Conservation (phyloP, 2,797 vertebrate species). For the Chaetophractus vellerosus region DNA sequence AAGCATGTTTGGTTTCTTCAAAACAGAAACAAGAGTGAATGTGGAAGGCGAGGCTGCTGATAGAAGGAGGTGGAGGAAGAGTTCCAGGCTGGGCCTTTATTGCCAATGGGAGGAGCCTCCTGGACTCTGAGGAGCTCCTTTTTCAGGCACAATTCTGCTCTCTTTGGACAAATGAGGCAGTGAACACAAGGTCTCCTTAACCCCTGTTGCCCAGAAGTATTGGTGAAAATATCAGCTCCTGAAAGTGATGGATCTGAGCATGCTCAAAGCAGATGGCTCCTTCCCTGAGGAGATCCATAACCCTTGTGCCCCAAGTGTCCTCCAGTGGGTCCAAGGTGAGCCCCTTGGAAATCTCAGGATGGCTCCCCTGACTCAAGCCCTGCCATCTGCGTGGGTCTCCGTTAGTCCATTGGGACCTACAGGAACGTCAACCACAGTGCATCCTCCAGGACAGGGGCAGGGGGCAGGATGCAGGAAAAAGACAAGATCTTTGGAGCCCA, state of each 20-base stretch:
- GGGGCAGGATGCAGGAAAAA: neutral
- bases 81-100: neutral
- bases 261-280: conserved; percentile 58
- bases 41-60: neutral
- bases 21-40: neutral
- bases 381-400: conserved; percentile 5
- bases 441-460: neutral
- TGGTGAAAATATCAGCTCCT: conserved; percentile 26
- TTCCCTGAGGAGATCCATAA: conserved; percentile 45
- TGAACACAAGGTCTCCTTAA: neutral
- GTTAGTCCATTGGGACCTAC: neutral
- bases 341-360: neutral
- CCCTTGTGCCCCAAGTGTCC: neutral
- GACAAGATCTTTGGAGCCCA: neutral
- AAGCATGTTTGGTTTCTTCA: neutral
- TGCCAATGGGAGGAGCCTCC: neutral
- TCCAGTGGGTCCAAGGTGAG: conserved; percentile 49
- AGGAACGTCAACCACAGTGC: neutral
- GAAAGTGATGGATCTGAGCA: conserved; percentile 37
- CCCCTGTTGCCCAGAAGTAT: conserved; percentile 27
- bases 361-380: neutral
- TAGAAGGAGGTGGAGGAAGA: neutral
- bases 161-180: conserved; percentile 2
- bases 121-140: neutral
- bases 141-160: neutral